Evolutionary conservation across 2,888 invertebrate genomes (phyloP).

Genomic region (Calameuta idolon): DNA sequence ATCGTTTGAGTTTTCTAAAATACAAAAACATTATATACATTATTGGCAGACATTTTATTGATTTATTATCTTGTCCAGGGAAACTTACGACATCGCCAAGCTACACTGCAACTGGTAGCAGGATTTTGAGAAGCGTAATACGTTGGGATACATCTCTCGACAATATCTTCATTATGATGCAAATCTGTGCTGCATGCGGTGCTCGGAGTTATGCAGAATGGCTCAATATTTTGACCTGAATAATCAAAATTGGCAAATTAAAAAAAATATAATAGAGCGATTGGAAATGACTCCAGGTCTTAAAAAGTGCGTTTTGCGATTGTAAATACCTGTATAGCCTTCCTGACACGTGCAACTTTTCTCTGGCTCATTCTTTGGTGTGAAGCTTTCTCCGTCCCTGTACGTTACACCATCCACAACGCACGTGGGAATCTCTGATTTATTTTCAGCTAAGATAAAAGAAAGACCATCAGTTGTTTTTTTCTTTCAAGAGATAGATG

Average conservation of each 20-base stretch:
- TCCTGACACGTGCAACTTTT: conserved; percentile 42
- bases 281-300: too few species aligned
- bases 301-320: too few species aligned
- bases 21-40: neutral
- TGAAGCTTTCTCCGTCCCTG: conserved; percentile 47
- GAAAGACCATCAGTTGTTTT: neutral
- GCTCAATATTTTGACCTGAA: conserved; percentile 45
- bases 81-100: conserved; percentile 53
- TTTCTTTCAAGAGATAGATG: too few species aligned
- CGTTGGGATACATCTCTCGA: conserved; percentile 45
- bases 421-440: conserved; percentile 41
- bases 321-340: conserved; percentile 37
- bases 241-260: neutral
- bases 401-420: conserved; percentile 48
- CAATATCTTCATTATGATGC: conserved; percentile 18
- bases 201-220: conserved; percentile 44
- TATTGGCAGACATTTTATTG: neutral
- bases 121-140: conserved; percentile 36
- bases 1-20: conserved; percentile 44
- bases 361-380: conserved; percentile 31
- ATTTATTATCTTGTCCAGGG: neutral
- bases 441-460: conserved; percentile 35
- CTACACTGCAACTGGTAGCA: conserved; percentile 35
- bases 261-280: neutral
- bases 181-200: conserved; percentile 38